phyloP scores from a whole-genome alignment of 1,140 invertebrate genomes.

The Meteorus sp. region DNA sequence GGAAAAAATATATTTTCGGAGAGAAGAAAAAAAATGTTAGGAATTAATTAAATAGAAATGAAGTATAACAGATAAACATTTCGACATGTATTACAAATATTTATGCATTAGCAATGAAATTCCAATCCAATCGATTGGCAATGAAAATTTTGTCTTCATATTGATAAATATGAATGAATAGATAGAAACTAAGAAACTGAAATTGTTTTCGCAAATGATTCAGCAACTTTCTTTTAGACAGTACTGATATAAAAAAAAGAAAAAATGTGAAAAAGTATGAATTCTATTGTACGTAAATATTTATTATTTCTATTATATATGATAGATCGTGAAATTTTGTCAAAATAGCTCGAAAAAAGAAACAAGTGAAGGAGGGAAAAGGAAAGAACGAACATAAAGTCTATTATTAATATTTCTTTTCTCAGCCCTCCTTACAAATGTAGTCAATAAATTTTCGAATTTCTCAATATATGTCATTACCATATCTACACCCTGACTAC shows the following conservation, averaged over 20 bases:
- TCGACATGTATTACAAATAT: no score
- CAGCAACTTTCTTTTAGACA: constrained; percentile 28
- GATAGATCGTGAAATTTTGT: constrained; percentile 29
- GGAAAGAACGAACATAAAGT: neutral
- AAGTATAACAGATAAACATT: no score
- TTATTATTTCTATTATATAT: constrained; percentile 55
- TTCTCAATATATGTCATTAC: no score
- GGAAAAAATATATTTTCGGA: neutral
- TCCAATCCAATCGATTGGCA: neutral
- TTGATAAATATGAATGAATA: neutral
- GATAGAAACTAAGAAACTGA: neutral
- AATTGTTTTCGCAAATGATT: neutral
- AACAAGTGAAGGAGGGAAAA: constrained; percentile 5
- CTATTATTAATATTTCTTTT: no score
- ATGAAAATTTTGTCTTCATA: neutral
- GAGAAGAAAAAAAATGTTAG: neutral
- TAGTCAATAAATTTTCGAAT: no score
- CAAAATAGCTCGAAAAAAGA: constrained; percentile 14
- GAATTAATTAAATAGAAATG: no score
- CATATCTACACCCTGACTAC: no score
- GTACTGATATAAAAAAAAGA: constrained; percentile 50
- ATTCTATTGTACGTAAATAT: constrained; percentile 50
- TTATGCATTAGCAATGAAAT: neutral
- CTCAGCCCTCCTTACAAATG: no score
- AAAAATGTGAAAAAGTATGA: constrained; percentile 28